Evolutionary conservation across 2,113 vertebrate species (phyloP), one percentile per base, ranked within the genome.

Genomic region (Oxyura jamaicensis): DNA sequence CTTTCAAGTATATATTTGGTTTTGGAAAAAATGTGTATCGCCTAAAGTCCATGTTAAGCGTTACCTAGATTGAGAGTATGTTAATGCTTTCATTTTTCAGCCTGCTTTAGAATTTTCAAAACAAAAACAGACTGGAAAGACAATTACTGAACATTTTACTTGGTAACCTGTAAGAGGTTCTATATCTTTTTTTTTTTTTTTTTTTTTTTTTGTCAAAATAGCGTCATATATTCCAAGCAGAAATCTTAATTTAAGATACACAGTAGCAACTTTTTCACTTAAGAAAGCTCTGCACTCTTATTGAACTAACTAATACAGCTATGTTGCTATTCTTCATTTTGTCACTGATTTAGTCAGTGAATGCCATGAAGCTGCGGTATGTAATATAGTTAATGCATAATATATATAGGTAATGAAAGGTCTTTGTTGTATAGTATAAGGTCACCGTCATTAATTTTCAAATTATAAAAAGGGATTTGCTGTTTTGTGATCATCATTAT

Each of bases 401-500:
- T 90, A 97, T 93, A 91, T 97, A 96, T 93, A 91, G 82, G 93
- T 92, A 95, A 90, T 91, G 94, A 89, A 95, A 94, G 92, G 95
- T 93, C 90, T 97, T 97, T 97, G 96, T 98, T 87, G 94, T 97
- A 96, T 96, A 96, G 72, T 96, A 92, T 96, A 98, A 97, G 97
- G 98, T 98, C 97, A 98, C 96, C 95, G 93, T 98, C 97, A 97
- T 98, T 98, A 99, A 98, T 99, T 99, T 97, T 98, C 97, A 98
- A 98, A 98, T 98, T 98, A 97, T 98, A 98, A 98, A 98, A 98
- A 98, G 98, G 98, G 97, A 96, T 97, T 97, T 95, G 93, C 97
- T 96, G 95, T 98, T 98, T 98, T 98, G 97, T 98, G 98, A 98
- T 99, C 98, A 98, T 99, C 98, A 99, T 99, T 99, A 98, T 94